A percentile compares a stretch with the other conserved stretches of the same genome.
phyloP scores from a whole-genome alignment of 2,888 invertebrate genomes.

The Tethea ocularis region DNA sequence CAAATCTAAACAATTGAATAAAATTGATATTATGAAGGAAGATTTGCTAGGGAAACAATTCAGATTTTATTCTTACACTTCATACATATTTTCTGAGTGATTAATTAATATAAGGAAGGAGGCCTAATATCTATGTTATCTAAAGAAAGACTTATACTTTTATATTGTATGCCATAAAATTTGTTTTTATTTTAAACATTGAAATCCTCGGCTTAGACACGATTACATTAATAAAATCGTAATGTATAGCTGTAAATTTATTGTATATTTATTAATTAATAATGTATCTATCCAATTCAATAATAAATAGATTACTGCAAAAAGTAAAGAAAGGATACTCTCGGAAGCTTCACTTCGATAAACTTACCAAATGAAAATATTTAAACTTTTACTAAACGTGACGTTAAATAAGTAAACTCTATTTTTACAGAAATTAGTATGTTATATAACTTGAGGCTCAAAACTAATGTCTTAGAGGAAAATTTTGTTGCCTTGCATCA shows the following conservation, averaged over 20 bases:
- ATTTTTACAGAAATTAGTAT: not conserved
- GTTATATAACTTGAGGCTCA: not conserved
- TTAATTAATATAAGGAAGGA: conserved; percentile 2
- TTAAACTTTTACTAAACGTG: not conserved
- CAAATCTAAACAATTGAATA: conserved; percentile 17
- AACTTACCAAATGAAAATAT: not conserved
- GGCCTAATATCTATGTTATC: conserved; percentile 11
- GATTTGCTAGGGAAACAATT: conserved; percentile 32
- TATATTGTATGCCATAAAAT: not conserved
- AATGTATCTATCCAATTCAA: not conserved
- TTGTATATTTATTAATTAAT: not conserved
- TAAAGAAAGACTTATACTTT: conserved; percentile 25
- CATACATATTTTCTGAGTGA: conserved; percentile 23
- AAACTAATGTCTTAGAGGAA: not conserved
- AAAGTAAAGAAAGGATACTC: not conserved
- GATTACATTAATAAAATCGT: not conserved
- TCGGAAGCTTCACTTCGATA: not conserved
- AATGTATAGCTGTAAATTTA: not conserved
- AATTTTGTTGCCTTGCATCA: not conserved
- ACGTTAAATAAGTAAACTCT: not conserved
- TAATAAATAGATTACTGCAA: not conserved
- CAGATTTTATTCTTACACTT: conserved; percentile 47
- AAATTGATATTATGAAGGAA: conserved; percentile 8
- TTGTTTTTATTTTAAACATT: not conserved
- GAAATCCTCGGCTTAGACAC: not conserved